Conservation (phyloP, 2,888 invertebrate species). For the Folsomia candida region DNA sequence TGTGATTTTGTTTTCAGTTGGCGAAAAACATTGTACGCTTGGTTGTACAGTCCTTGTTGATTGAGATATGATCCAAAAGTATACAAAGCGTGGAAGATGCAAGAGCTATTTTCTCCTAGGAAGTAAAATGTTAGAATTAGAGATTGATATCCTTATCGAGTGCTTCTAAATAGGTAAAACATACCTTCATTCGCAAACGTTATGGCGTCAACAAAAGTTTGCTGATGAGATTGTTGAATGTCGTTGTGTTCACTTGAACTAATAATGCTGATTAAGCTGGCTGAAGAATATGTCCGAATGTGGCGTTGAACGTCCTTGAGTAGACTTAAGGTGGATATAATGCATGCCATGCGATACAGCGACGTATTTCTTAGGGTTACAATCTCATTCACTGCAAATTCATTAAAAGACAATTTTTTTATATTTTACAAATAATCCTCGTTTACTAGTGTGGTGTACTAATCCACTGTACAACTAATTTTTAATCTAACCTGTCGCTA, state of each 20-base stretch:
- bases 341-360: background rate
- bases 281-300: too few relatives aligned
- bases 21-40: background rate
- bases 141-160: too few relatives aligned
- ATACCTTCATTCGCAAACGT: background rate
- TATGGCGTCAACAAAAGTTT: background rate
- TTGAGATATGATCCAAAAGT: background rate
- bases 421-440: too few relatives aligned
- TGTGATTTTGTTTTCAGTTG: background rate
- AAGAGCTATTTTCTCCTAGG: background rate
- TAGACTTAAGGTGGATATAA: background rate
- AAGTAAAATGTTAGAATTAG: background rate
- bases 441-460: background rate
- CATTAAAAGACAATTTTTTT: too few relatives aligned
- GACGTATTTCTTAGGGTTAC: background rate
- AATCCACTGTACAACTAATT: background rate
- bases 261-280: background rate
- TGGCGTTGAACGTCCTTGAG: background rate
- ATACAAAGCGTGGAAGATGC: background rate
- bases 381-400: background rate
- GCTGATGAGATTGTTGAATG: background rate
- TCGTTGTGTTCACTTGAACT: background rate
- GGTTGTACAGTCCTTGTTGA: too few relatives aligned
- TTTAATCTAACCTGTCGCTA: background rate
- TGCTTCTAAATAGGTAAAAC: too few relatives aligned